A percentile compares a stretch with the other conserved stretches of the same genome.
These are phyloP conservation scores for Enteromius viviparus DNA, from an alignment of 2,797 vertebrate species.

Conservation along the genomic window DNA sequence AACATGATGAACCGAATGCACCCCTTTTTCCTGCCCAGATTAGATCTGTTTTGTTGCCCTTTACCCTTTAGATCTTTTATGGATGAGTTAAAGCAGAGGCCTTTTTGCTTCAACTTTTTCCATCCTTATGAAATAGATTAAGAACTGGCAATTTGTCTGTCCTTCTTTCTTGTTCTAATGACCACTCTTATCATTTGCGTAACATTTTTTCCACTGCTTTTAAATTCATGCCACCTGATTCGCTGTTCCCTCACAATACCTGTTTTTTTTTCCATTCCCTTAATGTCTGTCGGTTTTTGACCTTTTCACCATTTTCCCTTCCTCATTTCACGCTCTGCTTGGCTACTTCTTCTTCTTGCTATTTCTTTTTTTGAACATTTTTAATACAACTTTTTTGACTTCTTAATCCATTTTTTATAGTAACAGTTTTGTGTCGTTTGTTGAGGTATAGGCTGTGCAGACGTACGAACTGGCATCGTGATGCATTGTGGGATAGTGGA, in stretches of 20 bases:
- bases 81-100: conserved; percentile 19
- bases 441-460: conserved; percentile 65
- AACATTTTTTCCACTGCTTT: conserved; percentile 52
- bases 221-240: conserved; percentile 46
- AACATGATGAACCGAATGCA: conserved; percentile 31
- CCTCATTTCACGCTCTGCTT: conserved; percentile 48
- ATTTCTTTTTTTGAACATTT: conserved; percentile 48
- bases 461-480: conserved; percentile 80
- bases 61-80: conserved; percentile 4
- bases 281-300: conserved; percentile 10
- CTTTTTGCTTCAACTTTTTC: conserved; percentile 10
- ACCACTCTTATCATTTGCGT: conserved; percentile 62
- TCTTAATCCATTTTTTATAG: conserved; percentile 60
- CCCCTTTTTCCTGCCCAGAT: conserved; percentile 1
- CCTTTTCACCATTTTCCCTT: conserved; percentile 26
- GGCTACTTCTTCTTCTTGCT: conserved; percentile 56
- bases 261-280: background rate
- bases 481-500: conserved; percentile 84
- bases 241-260: conserved; percentile 50
- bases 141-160: background rate
- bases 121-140: background rate
- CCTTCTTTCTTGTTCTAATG: conserved; percentile 36
- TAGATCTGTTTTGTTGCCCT: background rate
- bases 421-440: conserved; percentile 70
- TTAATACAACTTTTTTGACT: conserved; percentile 62